phyloP scores from a whole-genome alignment of 2,888 invertebrate species.

The Allophyes oxyacanthae region DNA sequence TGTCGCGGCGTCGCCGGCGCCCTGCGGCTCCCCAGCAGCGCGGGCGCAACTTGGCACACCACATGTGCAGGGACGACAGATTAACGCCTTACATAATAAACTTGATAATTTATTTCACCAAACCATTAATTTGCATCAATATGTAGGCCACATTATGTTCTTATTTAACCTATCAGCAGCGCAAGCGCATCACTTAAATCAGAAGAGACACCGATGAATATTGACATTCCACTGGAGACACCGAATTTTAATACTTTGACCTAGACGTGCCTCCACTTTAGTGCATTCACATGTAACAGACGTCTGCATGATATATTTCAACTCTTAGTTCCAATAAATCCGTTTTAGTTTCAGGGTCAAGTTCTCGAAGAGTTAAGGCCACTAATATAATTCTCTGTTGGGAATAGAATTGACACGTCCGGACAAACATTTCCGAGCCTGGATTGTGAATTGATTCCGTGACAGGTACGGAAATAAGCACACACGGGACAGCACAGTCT shows the following conservation, averaged over 20 bases:
- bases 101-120: constrained; percentile 2
- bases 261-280: constrained; percentile 2
- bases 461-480: not conserved
- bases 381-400: not conserved
- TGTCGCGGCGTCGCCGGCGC: constrained; percentile 18
- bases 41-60: constrained; percentile 15
- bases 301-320: constrained; percentile 2
- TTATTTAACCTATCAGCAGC: too few relatives aligned
- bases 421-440: not conserved
- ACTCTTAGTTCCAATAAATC: constrained; percentile 1
- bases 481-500: not conserved
- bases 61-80: constrained; percentile 17
- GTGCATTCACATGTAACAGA: constrained; percentile 16
- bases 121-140: not conserved
- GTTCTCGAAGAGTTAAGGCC: not conserved
- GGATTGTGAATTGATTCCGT: not conserved
- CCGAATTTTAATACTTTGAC: not conserved
- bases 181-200: too few relatives aligned
- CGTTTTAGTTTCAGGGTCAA: constrained; percentile 15
- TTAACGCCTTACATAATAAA: constrained; percentile 8
- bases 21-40: not conserved
- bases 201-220: not conserved
- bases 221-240: constrained; percentile 2
- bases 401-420: not conserved
- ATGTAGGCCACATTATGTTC: too few relatives aligned